These are phyloP conservation scores for mouse (Mus musculus) DNA, from an alignment of 2,113 vertebrate genomes.

Conservation along the genomic window DNA sequence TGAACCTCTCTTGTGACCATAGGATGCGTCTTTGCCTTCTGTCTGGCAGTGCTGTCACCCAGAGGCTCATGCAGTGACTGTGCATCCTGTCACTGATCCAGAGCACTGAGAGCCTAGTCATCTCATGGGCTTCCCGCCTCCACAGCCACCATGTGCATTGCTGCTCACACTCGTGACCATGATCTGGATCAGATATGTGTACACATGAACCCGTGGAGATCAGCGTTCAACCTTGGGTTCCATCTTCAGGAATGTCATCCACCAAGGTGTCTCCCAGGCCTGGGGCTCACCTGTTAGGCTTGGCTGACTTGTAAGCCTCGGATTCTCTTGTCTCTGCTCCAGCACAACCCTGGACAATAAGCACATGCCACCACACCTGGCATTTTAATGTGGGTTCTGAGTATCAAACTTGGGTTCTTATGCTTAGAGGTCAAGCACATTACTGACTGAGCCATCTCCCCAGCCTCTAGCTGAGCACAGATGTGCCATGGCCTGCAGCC, in stretches of 20 bases:
- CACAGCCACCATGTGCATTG: not conserved
- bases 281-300: not conserved
- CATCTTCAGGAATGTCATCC: not conserved
- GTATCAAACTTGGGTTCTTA: not conserved
- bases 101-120: not conserved
- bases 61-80: not conserved
- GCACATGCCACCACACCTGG: not conserved
- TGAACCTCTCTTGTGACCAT: rapidly evolving
- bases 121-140: not conserved
- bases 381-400: not conserved
- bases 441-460: not conserved
- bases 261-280: not conserved
- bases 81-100: not conserved
- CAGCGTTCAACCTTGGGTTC: not conserved
- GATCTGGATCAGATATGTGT: not conserved
- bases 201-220: not conserved
- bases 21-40: rapidly evolving
- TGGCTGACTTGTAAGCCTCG: not conserved
- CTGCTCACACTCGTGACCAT: rapidly evolving
- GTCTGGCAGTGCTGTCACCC: rapidly evolving
- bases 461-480: conserved; percentile 30
- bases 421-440: not conserved
- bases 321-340: not conserved
- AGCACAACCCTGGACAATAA: not conserved
- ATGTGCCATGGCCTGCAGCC: not conserved